Percentiles rank a stretch among this genome's conserved stretches.
phyloP scores from a whole-genome alignment of 2,113 vertebrate genomes.

The Terrapene triunguis region DNA sequence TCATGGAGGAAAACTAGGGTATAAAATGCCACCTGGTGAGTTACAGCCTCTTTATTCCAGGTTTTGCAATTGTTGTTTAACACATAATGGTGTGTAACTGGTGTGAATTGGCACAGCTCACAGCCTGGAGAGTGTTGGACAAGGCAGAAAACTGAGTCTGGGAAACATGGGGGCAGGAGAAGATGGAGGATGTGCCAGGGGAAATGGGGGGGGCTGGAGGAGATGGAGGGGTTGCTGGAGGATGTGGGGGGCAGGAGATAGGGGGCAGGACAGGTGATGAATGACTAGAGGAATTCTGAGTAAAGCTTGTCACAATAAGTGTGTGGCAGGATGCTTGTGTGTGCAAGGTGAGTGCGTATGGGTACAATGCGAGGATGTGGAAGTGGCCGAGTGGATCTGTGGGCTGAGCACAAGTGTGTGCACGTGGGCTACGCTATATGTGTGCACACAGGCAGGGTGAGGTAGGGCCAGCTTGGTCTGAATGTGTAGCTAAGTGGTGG shows the following conservation, averaged over 20 bases:
- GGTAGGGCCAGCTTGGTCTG: background rate
- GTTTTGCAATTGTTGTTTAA: background rate
- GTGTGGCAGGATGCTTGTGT: no score
- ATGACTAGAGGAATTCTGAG: background rate
- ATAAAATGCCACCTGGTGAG: background rate
- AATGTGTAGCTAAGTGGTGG: background rate
- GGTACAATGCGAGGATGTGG: no score
- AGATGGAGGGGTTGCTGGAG: no score
- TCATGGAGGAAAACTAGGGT: accelerated
- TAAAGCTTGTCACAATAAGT: no score
- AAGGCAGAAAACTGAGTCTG: no score
- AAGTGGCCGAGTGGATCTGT: background rate
- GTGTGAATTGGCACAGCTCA: background rate
- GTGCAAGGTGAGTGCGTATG: no score
- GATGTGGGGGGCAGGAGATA: no score
- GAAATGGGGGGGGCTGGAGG: no score
- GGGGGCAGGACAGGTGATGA: background rate
- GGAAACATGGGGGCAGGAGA: background rate
- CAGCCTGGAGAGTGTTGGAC: no score
- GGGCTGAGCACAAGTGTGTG: background rate
- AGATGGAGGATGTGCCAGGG: background rate
- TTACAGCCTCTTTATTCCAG: accelerated
- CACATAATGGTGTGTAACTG: background rate
- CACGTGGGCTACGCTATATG: background rate
- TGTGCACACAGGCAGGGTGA: background rate